Conservation (phyloP, 2,797 vertebrate species). For the Enteromius radiatus region DNA sequence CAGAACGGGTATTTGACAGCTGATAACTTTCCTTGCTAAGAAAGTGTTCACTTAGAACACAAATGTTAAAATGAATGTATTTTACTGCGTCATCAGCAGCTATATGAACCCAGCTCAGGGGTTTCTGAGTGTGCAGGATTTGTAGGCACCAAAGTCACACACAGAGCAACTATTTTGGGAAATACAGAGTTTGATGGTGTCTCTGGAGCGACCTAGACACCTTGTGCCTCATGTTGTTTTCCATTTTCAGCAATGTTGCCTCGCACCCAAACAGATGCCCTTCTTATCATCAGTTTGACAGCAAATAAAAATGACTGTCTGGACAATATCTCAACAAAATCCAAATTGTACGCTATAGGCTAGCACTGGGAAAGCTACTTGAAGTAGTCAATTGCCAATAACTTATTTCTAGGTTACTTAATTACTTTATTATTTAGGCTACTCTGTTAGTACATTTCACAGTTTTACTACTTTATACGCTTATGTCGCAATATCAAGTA, state of each 20-base stretch:
- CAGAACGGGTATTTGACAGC: not conserved
- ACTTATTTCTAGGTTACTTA: not conserved
- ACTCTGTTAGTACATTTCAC: not conserved
- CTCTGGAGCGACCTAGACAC: not conserved
- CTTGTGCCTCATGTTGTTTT: slow-evolving; percentile 5
- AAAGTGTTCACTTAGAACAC: not conserved
- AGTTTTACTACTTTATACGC: not conserved
- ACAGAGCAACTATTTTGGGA: slow-evolving; percentile 21
- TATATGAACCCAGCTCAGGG: not conserved
- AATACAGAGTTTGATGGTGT: slow-evolving; percentile 9
- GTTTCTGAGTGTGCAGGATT: slow-evolving; percentile 23
- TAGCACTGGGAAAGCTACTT: not conserved
- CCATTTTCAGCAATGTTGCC: not conserved
- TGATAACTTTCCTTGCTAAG: not conserved
- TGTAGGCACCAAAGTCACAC: slow-evolving; percentile 1
- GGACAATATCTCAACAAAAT: not conserved
- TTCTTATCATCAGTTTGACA: slow-evolving; percentile 22
- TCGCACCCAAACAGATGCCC: slow-evolving; percentile 1
- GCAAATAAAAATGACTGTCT: not conserved
- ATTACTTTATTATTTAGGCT: not conserved
- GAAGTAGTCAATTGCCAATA: not conserved
- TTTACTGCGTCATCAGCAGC: slow-evolving; percentile 8
- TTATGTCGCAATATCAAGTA: not conserved
- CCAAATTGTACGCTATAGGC: not conserved
- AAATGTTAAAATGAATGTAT: not conserved